Evolutionary conservation across 2,797 vertebrate genomes (phyloP), one percentile per base, ranked within the genome.

Genomic region (Cirrhinus molitorella): DNA sequence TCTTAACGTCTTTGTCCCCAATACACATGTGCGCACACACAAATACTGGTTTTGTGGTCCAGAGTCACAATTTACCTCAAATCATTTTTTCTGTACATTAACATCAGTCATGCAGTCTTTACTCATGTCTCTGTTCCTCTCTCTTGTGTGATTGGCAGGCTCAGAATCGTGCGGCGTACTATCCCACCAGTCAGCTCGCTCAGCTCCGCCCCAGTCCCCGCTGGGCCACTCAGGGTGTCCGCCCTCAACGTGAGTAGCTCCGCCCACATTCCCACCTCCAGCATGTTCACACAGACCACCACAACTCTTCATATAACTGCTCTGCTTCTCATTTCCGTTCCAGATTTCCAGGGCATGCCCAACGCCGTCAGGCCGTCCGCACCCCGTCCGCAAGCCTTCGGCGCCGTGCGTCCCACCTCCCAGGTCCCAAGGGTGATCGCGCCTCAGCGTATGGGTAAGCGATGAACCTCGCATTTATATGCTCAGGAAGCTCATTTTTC

Each of bases 271-370:
- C 2, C 21, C 31, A 34, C 31, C 4, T 23, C 8, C 13, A 4
- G 2, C 37, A 17, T 17, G 5, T 8, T 34, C 14, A 0, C n/a
- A 47, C 12, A 2, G 6, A 11, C 0, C 13, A 14, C 28, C 7
- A 10, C 23, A 43, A 10, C 3, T 0, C 2, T 63, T 83, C 0
- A 0, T 6, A 7, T 57, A 0, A 31, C 70, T 40, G 31, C 2
- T 66, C 17, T 13, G 16, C 23, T 51, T 85, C 43, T 85, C 1
- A 1, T 55, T 40, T 83, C 88, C 84, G 84, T 59, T 79, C 0
- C 17, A 99, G 98, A 98, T 91, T 99, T 99, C 96, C 98, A 99
- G 91, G 97, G 96, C 92, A 98, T 99, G 95, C 95, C 96, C 23
- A 95, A 96, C 88, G 93, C 95, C 83, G 96, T 98, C 94, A 96